Evolutionary conservation across 2,888 invertebrate species (phyloP), one percentile per base, ranked within the genome.

Genomic region (Volucella inflata): DNA sequence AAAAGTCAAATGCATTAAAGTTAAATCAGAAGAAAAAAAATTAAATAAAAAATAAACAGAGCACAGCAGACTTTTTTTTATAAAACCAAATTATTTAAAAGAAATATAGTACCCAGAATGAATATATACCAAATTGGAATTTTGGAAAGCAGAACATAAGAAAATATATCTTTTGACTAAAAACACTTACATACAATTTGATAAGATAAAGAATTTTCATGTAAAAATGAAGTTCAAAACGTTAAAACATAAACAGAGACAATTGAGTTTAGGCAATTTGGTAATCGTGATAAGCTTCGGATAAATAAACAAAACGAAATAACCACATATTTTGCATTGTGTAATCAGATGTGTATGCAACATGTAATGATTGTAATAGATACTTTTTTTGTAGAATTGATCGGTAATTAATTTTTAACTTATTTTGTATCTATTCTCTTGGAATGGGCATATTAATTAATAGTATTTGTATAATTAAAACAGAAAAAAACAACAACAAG

Each of bases 211-310:
- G 44, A 51, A 68, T 51, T 46, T 80, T 75, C 42, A 48, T 80
- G 40, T 80, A 36, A 59, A 70, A 79, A 46, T 57, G 16, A 62
- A 60, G 36, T 38, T 36, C 10, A 21, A 57, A 42, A 40, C 1
- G 8, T 4, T 46, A 16, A 36, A 57, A 59, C 44, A 38, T 11
- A 68, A 59, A 57, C 17, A 70, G 57, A 44, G 40, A 71, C 14
- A 42, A 30, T 62, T 76, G 64, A 60, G 14, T 53, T 57, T 53
- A 48, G 44, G 76, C 67, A 71, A 80, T 72, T 82, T 78, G 57
- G 51, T 75, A 81, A 84, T 59, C 81, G 85, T 85, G 85, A 85
- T 85, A 85, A 77, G 81, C 72, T 77, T 81, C 76, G 71, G 77
- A 82, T 60, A 50, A 67, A 79, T 9, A 55, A 44, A 62, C 62